A percentile compares a stretch with the other conserved stretches of the same genome.
Conservation (phyloP, 2,113 vertebrate genomes). For the Crotalus helleri region DNA sequence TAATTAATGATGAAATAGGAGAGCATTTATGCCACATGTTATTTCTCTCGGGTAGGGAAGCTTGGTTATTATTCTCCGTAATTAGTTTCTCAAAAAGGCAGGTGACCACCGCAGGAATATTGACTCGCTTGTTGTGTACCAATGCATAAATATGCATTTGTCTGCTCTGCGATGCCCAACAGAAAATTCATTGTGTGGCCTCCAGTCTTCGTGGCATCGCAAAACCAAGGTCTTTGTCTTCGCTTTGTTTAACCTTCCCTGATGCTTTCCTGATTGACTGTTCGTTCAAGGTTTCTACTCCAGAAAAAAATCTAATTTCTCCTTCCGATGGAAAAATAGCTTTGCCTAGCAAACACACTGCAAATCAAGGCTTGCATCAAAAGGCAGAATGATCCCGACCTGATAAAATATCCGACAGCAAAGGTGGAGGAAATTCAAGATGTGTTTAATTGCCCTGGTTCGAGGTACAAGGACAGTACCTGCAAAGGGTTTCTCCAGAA, state of each 20-base stretch:
- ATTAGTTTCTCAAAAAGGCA: neutral
- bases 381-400: neutral
- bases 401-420: no score
- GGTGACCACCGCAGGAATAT: neutral
- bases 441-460: neutral
- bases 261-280: neutral
- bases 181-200: neutral
- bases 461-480: neutral
- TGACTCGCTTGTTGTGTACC: neutral
- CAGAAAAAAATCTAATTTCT: neutral
- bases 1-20: constrained; percentile 29
- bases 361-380: neutral
- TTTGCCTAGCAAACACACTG: neutral
- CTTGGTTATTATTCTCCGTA: neutral
- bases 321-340: neutral
- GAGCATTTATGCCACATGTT: constrained; percentile 4
- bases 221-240: neutral
- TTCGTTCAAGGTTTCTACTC: neutral
- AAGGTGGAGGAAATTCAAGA: neutral
- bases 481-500: neutral
- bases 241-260: constrained; percentile 6
- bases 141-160: neutral
- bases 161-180: neutral
- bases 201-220: neutral
- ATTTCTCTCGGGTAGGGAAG: constrained; percentile 14